A percentile compares a stretch with the other conserved stretches of the same genome.
Conservation (phyloP, 53 echinoderm and acorn worm genomes). For the Echinometra lucunter region DNA sequence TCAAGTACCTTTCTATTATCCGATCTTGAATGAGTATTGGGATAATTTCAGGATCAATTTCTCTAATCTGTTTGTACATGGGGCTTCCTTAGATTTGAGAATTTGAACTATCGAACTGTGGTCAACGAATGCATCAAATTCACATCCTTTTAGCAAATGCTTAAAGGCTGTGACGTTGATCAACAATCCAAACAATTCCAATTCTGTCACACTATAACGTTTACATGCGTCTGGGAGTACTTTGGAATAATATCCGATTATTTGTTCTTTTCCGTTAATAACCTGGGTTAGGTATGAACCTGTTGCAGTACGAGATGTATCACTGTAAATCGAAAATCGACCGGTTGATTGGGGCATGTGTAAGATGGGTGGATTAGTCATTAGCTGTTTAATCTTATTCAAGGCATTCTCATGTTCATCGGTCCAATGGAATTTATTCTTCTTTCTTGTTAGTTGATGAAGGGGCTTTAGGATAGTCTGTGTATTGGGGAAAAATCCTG, state of each 20-base stretch:
- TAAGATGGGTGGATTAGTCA: slow-evolving; percentile 33
- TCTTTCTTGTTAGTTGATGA: too few species aligned
- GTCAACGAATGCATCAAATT: too few species aligned
- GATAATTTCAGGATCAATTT: slow-evolving; percentile 68
- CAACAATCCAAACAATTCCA: slow-evolving; percentile 65
- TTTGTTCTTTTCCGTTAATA: slow-evolving; percentile 49
- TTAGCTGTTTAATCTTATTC: slow-evolving; percentile 59
- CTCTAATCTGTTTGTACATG: slow-evolving; percentile 61
- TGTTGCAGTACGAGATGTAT: slow-evolving; percentile 52
- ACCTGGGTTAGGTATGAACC: slow-evolving; percentile 64
- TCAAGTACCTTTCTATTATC: slow-evolving; percentile 75
- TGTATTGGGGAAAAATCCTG: too few species aligned
- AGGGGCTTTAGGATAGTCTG: too few species aligned
- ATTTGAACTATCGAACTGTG: slow-evolving; percentile 65
- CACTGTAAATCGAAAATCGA: background rate
- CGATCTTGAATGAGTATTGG: slow-evolving; percentile 67
- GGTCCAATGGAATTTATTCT: slow-evolving; percentile 55
- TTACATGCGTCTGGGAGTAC: slow-evolving; percentile 59
- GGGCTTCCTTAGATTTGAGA: slow-evolving; percentile 68
- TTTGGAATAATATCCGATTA: slow-evolving; percentile 71
- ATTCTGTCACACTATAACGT: slow-evolving; percentile 66
- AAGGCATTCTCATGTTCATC: slow-evolving; percentile 48
- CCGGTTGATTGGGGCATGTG: slow-evolving; percentile 30
- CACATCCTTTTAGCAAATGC: slow-evolving; percentile 43
- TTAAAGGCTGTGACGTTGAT: slow-evolving; percentile 68